Evolutionary conservation across 2,113 vertebrate genomes (phyloP).

Genomic region (Acrocephalus arundinaceus): DNA sequence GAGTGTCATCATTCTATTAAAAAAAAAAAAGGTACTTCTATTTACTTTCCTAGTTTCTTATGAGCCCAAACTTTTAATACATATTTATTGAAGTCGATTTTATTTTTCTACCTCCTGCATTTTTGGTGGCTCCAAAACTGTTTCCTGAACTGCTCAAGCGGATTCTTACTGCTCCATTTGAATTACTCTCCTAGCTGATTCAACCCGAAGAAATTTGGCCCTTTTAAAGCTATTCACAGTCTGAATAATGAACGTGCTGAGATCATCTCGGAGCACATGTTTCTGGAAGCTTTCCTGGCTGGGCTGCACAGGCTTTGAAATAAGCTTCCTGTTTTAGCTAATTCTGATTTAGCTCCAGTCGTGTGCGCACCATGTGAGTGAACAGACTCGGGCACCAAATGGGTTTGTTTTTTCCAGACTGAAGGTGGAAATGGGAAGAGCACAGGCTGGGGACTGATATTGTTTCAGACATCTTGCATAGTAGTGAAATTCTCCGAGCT

Average conservation of each 20-base stretch:
- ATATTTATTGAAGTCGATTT: background rate
- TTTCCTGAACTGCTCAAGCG: background rate
- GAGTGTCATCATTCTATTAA: background rate
- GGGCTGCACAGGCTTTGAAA: background rate
- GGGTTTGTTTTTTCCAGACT: background rate
- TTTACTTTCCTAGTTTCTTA: background rate
- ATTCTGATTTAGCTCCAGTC: background rate
- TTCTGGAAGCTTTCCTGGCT: constrained; percentile 17
- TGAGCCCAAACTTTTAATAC: background rate
- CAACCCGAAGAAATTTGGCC: background rate
- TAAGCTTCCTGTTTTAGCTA: background rate
- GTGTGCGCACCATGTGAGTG: background rate
- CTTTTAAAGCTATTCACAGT: constrained; percentile 1
- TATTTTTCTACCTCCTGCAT: background rate
- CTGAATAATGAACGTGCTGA: background rate
- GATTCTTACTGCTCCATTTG: background rate
- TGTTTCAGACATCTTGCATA: background rate
- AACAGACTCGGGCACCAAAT: background rate
- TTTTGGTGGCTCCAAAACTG: background rate
- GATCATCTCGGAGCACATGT: background rate
- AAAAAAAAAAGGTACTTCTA: background rate
- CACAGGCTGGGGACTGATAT: background rate
- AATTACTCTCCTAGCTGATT: background rate
- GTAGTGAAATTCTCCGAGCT: background rate
- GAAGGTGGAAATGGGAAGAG: background rate